Base-by-base conservation (phyloP, 2,888 invertebrate genomes). In the Papilio demoleus region DNA sequence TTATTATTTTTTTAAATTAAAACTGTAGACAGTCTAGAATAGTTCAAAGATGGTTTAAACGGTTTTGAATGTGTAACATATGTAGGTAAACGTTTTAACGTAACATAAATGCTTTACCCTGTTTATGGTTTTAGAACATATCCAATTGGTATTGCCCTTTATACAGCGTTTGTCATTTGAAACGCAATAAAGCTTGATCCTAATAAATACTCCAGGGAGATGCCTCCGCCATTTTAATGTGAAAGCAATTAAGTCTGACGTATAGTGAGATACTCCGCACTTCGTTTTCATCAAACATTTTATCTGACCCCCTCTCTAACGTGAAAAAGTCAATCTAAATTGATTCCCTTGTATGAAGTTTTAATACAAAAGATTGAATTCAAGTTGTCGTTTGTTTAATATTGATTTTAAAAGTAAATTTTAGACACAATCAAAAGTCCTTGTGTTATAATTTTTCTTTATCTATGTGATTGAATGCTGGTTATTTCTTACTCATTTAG, bases 101-200 rank as follows among this genome's bases (percentile, higher is more conserved):
- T n/a, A 19, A 50, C 14, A 12, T 4, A 53, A 24, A 17, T 19
- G 31, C 38, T 8, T 40, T 31, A 40, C 31, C 53, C 4, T 65
- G 31, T 65, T 59, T n/a, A 17, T 34, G 36, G 59, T 45, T 66
- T 66, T 27, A 19, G n/a, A 24, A 42, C 12, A 24, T 47, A 66
- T 50, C 47, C 47, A 60, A 31, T 38, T 24, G 59, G 47, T 56
- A 65, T 14, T 45, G 58, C 36, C 45, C 22, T 65, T 59, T 65
- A 34, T 59, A 59, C 31, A 45, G 22, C 65, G 22, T 47, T 36
- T 42, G 27, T 40, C 42, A 61, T 62, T 65, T 24, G 65, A 11
- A 67, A 40, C 31, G 17, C 17, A 47, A 61, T 66, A 36, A 65
- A 67, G 67, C 60, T 67, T 61, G 50, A 38, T 61, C 50, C 38